Percentiles rank a stretch among this genome's conserved stretches.
Evolutionary conservation across 2,113 vertebrate genomes (phyloP).

Genomic region (Hirundichthys speculiger): DNA sequence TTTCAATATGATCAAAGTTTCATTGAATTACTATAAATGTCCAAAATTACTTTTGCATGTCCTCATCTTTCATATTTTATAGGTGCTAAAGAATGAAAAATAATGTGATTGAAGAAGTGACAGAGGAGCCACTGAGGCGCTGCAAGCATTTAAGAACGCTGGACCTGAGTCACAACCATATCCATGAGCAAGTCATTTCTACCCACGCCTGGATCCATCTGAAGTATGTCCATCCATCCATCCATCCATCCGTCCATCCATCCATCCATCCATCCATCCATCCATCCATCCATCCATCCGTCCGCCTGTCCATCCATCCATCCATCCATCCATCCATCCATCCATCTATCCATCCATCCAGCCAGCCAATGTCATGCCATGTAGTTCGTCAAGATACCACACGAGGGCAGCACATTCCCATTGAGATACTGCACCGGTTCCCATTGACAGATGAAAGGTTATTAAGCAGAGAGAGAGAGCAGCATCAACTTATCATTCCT

Average conservation of each 20-base stretch:
- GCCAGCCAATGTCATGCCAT: not conserved
- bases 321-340: slow-evolving; percentile 11
- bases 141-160: slow-evolving; percentile 70
- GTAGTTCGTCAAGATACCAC: slow-evolving; percentile 51
- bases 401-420: slow-evolving; percentile 51
- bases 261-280: slow-evolving; percentile 14
- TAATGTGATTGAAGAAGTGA: slow-evolving; percentile 76
- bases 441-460: not conserved
- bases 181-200: slow-evolving; percentile 75
- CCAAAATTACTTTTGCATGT: too few relatives aligned
- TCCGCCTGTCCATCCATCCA: slow-evolving; percentile 18
- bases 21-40: too few relatives aligned
- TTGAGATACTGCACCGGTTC: not conserved
- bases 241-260: slow-evolving; percentile 34
- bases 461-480: not conserved
- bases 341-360: not conserved
- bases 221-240: slow-evolving; percentile 61
- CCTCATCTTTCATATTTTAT: not conserved
- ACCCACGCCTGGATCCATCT: slow-evolving; percentile 73
- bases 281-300: slow-evolving; percentile 33
- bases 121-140: slow-evolving; percentile 67
- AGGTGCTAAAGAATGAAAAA: slow-evolving; percentile 79
- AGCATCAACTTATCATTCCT: not conserved
- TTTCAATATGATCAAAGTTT: too few relatives aligned
- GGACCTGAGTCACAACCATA: slow-evolving; percentile 81